Percentiles rank a stretch among this genome's conserved stretches.
Evolutionary conservation across 2,797 vertebrate genomes (phyloP).

Genomic region (Coranthus polyacanthus): DNA sequence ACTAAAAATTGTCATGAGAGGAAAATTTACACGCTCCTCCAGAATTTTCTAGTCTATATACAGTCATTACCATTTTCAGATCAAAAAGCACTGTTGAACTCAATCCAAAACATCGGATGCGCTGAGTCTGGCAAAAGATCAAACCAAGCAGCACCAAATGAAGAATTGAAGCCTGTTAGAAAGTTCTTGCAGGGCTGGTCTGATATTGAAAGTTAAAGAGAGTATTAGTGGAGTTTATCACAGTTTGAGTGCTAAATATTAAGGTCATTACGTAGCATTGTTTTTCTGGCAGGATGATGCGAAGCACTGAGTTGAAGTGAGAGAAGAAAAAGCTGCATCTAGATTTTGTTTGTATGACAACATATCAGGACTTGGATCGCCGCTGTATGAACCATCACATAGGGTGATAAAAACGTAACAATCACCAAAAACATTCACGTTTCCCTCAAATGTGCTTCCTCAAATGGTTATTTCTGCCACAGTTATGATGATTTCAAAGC

Average conservation of each 20-base stretch:
- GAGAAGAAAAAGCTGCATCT: no score
- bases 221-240: slow-evolving; percentile 17
- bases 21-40: slow-evolving; percentile 13
- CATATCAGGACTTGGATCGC: no score
- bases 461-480: no score
- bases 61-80: slow-evolving; percentile 28
- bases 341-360: no score
- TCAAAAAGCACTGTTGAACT: slow-evolving; percentile 55
- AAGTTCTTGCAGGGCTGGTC: slow-evolving; percentile 16
- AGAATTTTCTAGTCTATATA: slow-evolving; percentile 17
- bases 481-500: no score
- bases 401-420: no score
- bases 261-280: background rate
- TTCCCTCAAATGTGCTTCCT: no score
- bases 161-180: slow-evolving; percentile 33
- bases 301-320: no score
- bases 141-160: slow-evolving; percentile 34
- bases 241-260: slow-evolving; percentile 24
- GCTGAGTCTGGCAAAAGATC: slow-evolving; percentile 51
- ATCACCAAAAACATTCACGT: no score
- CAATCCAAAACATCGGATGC: slow-evolving; percentile 45
- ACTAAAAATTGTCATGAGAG: slow-evolving; percentile 13
- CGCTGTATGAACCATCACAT: no score
- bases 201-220: slow-evolving; percentile 23
- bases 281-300: no score